Percentiles rank a stretch among this genome's conserved stretches.
phyloP scores from a whole-genome alignment of 2,888 invertebrate genomes.

The Imbricaverruca yamaguchii region DNA sequence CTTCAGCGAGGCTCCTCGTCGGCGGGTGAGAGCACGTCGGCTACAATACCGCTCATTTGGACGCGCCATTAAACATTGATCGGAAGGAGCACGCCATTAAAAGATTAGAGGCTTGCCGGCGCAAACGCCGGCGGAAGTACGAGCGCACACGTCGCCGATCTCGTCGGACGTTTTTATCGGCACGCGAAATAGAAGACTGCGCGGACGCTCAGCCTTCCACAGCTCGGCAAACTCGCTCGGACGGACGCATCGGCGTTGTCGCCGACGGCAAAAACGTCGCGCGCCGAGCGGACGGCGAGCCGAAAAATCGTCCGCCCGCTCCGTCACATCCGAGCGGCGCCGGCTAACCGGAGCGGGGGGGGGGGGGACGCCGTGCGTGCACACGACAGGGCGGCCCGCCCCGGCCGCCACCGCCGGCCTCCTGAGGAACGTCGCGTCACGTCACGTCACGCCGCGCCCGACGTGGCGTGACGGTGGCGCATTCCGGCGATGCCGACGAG shows the following conservation, averaged over 20 bases:
- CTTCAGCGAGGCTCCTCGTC: neutral
- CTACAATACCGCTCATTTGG: neutral
- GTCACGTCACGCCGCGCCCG: neutral
- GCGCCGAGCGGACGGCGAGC: neutral
- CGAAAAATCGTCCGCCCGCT: neutral
- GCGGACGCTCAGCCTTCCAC: neutral
- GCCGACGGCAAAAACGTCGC: neutral
- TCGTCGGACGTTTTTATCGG: neutral
- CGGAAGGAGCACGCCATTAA: slow-evolving; percentile 7
- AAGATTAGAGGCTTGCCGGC: neutral
- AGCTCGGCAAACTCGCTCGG: neutral
- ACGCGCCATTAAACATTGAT: neutral
- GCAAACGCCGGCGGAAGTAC: neutral
- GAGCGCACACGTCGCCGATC: too few relatives aligned
- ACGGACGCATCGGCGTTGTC: neutral
- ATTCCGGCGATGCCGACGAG: neutral
- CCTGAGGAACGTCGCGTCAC: neutral
- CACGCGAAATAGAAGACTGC: neutral
- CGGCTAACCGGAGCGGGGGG: too few relatives aligned
- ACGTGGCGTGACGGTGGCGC: neutral
- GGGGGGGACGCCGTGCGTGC: too few relatives aligned
- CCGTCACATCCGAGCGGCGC: neutral
- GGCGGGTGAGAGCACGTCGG: neutral
- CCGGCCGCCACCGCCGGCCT: too few relatives aligned
- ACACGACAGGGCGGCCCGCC: too few relatives aligned